These are phyloP conservation scores for Dendropsophus ebraccatus DNA, from an alignment of 2,113 vertebrate genomes.

Conservation along the genomic window DNA sequence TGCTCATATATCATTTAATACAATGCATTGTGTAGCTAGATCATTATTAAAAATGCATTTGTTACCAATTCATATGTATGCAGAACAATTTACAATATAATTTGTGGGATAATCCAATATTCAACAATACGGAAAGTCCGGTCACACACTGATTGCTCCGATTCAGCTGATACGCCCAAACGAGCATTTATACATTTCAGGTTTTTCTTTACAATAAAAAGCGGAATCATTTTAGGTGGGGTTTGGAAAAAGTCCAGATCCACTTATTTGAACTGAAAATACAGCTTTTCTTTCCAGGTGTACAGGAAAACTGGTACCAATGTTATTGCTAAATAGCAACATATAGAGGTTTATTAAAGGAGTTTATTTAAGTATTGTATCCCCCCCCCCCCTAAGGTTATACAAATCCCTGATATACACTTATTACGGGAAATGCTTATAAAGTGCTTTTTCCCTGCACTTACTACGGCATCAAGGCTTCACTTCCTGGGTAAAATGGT, in stretches of 20 bases:
- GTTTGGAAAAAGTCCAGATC: background rate
- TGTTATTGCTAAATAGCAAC: too few relatives aligned
- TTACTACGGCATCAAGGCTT: too few relatives aligned
- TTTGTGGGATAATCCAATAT: slow-evolving; percentile 11
- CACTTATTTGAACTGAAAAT: background rate
- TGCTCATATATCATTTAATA: slow-evolving; percentile 34
- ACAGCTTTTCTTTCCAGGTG: background rate
- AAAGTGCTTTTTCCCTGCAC: too few relatives aligned
- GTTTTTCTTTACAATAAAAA: background rate
- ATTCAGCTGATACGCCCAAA: background rate
- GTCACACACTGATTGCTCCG: background rate
- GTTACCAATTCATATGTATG: slow-evolving; percentile 8
- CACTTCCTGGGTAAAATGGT: too few relatives aligned
- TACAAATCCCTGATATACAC: too few relatives aligned
- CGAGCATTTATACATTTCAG: background rate
- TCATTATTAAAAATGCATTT: slow-evolving; percentile 33
- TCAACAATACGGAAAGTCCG: background rate
- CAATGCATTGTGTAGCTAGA: slow-evolving; percentile 17
- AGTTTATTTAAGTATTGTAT: too few relatives aligned
- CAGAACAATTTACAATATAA: background rate
- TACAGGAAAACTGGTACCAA: background rate
- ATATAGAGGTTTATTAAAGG: too few relatives aligned
- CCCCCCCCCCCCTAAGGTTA: too few relatives aligned
- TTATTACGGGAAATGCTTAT: too few relatives aligned
- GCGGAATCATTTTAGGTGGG: background rate